phyloP scores from a whole-genome alignment of 1,140 invertebrate genomes.

The Frieseomelitta varia region DNA sequence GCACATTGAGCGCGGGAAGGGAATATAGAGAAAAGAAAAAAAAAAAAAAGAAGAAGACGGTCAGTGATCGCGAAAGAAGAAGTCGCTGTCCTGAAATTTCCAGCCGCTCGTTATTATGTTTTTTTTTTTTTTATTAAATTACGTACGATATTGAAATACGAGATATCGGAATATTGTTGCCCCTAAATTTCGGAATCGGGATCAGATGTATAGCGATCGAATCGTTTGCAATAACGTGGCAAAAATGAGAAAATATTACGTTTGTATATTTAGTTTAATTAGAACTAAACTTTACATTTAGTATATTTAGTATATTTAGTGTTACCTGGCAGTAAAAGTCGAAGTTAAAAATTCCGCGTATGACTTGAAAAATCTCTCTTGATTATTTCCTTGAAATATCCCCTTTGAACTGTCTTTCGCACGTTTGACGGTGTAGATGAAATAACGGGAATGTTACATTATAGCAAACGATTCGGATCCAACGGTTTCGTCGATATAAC shows the following conservation, averaged over 20 bases:
- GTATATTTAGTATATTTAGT: neutral
- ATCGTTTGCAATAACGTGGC: slow-evolving; percentile 23
- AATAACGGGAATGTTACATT: neutral
- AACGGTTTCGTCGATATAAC: neutral
- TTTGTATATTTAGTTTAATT: neutral
- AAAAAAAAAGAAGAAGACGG: neutral
- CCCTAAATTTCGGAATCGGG: neutral
- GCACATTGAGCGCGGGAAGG: slow-evolving; percentile 12
- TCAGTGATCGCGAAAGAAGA: slow-evolving; percentile 32
- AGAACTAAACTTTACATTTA: no score
- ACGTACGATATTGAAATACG: neutral
- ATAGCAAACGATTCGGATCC: slow-evolving; percentile 16
- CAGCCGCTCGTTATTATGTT: slow-evolving; percentile 11
- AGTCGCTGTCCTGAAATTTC: slow-evolving; percentile 44
- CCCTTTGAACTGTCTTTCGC: neutral
- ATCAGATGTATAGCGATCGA: neutral
- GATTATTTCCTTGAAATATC: neutral
- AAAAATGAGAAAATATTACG: neutral
- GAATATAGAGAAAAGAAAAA: slow-evolving; percentile 8
- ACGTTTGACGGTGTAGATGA: neutral
- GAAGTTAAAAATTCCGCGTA: slow-evolving; percentile 4
- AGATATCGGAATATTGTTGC: neutral
- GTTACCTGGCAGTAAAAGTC: slow-evolving; percentile 40
- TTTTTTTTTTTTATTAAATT: neutral
- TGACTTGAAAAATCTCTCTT: neutral